Conservation (phyloP, 2,888 invertebrate genomes). For the Troides helena region DNA sequence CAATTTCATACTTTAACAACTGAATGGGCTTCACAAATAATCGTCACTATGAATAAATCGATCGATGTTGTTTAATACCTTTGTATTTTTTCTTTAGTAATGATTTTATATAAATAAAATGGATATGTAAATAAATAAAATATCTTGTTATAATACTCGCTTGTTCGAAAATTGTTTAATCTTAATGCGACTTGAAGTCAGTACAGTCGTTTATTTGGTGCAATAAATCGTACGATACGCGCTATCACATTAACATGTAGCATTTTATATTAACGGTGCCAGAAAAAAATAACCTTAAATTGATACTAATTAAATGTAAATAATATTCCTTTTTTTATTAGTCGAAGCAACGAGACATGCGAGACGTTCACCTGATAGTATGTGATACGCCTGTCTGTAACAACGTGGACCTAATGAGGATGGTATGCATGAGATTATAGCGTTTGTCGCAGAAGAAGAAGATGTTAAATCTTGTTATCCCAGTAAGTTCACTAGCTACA, state of each 20-base stretch:
- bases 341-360: too few relatives aligned
- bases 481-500: too few relatives aligned
- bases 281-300: neutral
- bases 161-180: neutral
- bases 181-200: neutral
- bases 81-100: neutral
- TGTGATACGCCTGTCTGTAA: too few relatives aligned
- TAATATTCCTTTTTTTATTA: too few relatives aligned
- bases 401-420: too few relatives aligned
- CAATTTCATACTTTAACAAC: neutral
- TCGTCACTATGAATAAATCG: neutral
- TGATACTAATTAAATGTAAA: neutral
- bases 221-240: slow-evolving; percentile 2
- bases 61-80: too few relatives aligned
- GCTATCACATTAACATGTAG: slow-evolving; percentile 9
- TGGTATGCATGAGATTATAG: too few relatives aligned
- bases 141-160: too few relatives aligned
- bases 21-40: slow-evolving; percentile 8
- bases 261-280: neutral
- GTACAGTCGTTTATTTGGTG: neutral
- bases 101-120: neutral
- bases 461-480: too few relatives aligned
- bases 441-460: too few relatives aligned
- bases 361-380: too few relatives aligned
- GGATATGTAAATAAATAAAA: too few relatives aligned